Evolutionary conservation across 2,797 vertebrate genomes (phyloP).

Genomic region (Meda fulgida): DNA sequence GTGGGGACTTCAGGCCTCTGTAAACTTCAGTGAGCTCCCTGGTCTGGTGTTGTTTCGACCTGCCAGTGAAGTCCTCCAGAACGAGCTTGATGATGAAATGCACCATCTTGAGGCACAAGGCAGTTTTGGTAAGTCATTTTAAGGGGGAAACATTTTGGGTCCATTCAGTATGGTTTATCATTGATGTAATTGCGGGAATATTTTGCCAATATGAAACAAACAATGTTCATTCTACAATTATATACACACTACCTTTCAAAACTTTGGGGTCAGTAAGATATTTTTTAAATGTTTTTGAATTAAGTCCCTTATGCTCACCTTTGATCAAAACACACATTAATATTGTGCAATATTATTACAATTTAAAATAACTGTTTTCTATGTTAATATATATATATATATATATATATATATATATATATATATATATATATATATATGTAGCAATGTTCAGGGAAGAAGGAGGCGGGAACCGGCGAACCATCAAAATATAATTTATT

Average conservation of each 20-base stretch:
- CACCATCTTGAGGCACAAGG: constrained; percentile 60
- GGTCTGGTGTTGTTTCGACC: constrained; percentile 67
- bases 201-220: background rate
- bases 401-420: no score
- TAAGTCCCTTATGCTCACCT: background rate
- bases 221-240: background rate
- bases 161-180: background rate
- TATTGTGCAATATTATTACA: background rate
- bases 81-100: constrained; percentile 69
- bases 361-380: background rate
- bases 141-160: background rate
- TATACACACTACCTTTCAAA: background rate
- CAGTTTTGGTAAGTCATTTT: constrained; percentile 68
- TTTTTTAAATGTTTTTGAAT: background rate
- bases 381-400: background rate
- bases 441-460: no score
- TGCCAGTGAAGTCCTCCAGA: constrained; percentile 64
- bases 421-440: no score
- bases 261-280: background rate
- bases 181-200: background rate
- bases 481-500: no score
- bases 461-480: no score
- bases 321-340: background rate
- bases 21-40: constrained; percentile 63
- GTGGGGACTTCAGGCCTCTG: constrained; percentile 64